These are phyloP conservation scores for Acanthis flammea DNA, from an alignment of 2,797 vertebrate species.

Conservation along the genomic window DNA sequence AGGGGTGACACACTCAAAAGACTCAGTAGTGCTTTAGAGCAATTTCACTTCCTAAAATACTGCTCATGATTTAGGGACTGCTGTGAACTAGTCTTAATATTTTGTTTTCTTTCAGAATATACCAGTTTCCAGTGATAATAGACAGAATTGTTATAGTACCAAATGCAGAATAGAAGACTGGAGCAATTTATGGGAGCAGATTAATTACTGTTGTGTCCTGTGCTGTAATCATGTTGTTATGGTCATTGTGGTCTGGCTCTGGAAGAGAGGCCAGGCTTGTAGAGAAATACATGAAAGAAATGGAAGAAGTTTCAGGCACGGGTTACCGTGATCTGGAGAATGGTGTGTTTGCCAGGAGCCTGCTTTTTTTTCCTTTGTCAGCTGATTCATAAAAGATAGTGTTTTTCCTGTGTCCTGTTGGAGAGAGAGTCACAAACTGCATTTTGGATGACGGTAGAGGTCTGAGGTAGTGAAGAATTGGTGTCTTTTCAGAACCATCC, in stretches of 20 bases:
- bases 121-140: not conserved
- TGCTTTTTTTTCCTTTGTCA: not conserved
- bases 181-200: not conserved
- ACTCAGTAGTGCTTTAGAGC: not conserved
- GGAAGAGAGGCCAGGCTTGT: not conserved
- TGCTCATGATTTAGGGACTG: not conserved
- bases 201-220: not conserved
- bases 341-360: not conserved
- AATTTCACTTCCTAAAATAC: not conserved
- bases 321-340: not conserved
- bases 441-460: not conserved
- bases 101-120: not conserved
- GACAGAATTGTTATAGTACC: not conserved
- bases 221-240: not conserved
- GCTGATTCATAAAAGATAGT: not conserved
- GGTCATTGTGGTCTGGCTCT: not conserved
- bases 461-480: not conserved
- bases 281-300: not conserved
- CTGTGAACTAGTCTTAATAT: not conserved
- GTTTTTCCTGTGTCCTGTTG: not conserved
- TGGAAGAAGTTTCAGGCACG: not conserved
- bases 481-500: not conserved
- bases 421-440: not conserved
- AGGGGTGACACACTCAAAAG: not conserved
- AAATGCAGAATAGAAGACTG: not conserved